These are phyloP conservation scores for Tarsius wallacei DNA, from an alignment of 2,797 vertebrate species.

Conservation along the genomic window DNA sequence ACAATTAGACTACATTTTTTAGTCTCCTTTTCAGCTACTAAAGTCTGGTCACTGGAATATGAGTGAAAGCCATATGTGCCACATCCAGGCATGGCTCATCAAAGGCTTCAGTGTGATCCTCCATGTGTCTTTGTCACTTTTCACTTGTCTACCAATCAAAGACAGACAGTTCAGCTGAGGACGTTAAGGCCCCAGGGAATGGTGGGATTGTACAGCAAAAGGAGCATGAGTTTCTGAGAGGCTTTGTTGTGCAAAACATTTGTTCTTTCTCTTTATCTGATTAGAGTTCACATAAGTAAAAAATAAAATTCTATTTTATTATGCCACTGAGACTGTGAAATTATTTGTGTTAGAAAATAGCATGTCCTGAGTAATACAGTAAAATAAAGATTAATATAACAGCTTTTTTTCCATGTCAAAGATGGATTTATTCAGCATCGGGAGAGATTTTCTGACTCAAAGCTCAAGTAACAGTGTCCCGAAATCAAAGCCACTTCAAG, in stretches of 20 bases:
- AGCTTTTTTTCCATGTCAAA: background rate
- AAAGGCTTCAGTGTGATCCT: background rate
- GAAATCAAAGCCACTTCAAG: slow-evolving; percentile 62
- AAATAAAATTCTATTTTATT: slow-evolving; percentile 14
- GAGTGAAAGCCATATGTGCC: background rate
- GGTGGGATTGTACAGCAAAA: background rate
- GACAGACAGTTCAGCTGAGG: background rate
- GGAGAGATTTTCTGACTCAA: slow-evolving; percentile 61
- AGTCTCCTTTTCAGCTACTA: slow-evolving; percentile 1
- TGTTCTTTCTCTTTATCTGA: background rate
- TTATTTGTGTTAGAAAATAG: slow-evolving; percentile 48
- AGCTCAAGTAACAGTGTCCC: slow-evolving; percentile 17
- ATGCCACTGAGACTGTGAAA: slow-evolving; percentile 14
- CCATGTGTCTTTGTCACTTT: background rate
- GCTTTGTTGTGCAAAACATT: background rate
- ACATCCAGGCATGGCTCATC: background rate
- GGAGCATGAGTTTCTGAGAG: background rate
- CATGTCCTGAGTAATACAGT: slow-evolving; percentile 3
- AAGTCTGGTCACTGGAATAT: background rate
- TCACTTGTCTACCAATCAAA: background rate
- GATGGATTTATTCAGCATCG: slow-evolving; percentile 62
- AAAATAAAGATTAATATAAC: background rate
- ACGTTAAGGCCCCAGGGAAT: background rate
- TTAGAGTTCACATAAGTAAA: background rate
- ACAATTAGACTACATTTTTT: background rate